Percentiles rank a stretch among this genome's conserved stretches.
phyloP scores from a whole-genome alignment of 1,140 invertebrate genomes.

The Drosophila subpulchrella region DNA sequence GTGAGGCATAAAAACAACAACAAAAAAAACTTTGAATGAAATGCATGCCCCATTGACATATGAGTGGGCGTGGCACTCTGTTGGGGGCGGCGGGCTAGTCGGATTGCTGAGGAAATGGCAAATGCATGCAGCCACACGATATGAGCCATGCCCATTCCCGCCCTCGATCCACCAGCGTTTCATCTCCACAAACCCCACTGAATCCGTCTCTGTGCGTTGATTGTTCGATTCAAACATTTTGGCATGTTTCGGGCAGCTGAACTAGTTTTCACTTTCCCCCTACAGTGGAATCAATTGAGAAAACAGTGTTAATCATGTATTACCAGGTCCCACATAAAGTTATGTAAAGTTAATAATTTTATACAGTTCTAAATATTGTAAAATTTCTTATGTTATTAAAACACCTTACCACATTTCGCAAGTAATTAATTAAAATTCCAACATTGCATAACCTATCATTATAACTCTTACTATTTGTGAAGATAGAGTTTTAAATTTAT shows the following conservation, averaged over 20 bases:
- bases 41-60: slow-evolving; percentile 64
- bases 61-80: slow-evolving; percentile 25
- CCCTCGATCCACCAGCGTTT: slow-evolving; percentile 1
- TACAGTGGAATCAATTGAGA: slow-evolving; percentile 10
- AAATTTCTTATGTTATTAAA: no score
- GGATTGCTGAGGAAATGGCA: slow-evolving; percentile 51
- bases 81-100: background rate
- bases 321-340: no score
- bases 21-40: slow-evolving; percentile 41
- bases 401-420: no score
- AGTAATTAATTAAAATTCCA: no score
- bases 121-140: slow-evolving; percentile 49
- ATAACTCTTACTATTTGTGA: no score
- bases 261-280: slow-evolving; percentile 45
- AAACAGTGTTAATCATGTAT: no score
- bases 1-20: slow-evolving; percentile 56
- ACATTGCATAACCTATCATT: no score
- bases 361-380: no score
- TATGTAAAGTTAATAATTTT: no score
- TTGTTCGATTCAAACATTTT: slow-evolving; percentile 76
- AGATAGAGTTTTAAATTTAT: no score
- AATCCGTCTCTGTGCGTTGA: slow-evolving; percentile 51
- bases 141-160: slow-evolving; percentile 12
- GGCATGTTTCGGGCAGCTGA: slow-evolving; percentile 60
- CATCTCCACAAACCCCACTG: background rate